These are phyloP conservation scores for Nomada fabriciana DNA, from an alignment of 2,888 invertebrate genomes.

Conservation along the genomic window DNA sequence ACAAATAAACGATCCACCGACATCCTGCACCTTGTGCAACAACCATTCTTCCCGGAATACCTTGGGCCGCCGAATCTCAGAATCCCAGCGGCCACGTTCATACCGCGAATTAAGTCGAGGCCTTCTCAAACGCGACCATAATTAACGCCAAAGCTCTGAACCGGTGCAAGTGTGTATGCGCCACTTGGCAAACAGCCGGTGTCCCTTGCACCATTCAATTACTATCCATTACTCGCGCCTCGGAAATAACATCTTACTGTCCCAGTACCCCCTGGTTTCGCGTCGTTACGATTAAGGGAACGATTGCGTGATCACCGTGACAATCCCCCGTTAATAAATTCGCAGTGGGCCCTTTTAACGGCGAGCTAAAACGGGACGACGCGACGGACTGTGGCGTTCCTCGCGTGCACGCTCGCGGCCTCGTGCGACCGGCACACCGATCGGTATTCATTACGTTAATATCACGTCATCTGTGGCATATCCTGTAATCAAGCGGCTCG, in stretches of 20 bases:
- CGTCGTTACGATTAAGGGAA: conserved; percentile 40
- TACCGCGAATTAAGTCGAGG: neutral
- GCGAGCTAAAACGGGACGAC: neutral
- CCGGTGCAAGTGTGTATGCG: neutral
- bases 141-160: neutral
- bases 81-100: too few relatives aligned
- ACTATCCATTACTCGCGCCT: conserved; percentile 39
- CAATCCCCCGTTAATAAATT: conserved; percentile 50
- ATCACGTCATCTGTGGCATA: conserved; percentile 74
- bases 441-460: conserved; percentile 77
- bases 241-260: neutral
- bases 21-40: too few relatives aligned
- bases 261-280: conserved; percentile 31
- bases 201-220: conserved; percentile 35
- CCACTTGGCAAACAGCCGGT: neutral
- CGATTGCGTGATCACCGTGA: conserved; percentile 39
- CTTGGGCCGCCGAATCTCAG: too few relatives aligned
- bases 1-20: too few relatives aligned
- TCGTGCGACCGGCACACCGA: conserved; percentile 50
- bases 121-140: conserved; percentile 8
- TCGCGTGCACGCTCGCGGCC: conserved; percentile 29
- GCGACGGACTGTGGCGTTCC: neutral
- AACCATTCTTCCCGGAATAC: too few relatives aligned
- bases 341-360: conserved; percentile 11
- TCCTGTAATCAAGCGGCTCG: conserved; percentile 78